Evolutionary conservation across 2,113 vertebrate genomes (phyloP).

Genomic region (Hippolais icterina): DNA sequence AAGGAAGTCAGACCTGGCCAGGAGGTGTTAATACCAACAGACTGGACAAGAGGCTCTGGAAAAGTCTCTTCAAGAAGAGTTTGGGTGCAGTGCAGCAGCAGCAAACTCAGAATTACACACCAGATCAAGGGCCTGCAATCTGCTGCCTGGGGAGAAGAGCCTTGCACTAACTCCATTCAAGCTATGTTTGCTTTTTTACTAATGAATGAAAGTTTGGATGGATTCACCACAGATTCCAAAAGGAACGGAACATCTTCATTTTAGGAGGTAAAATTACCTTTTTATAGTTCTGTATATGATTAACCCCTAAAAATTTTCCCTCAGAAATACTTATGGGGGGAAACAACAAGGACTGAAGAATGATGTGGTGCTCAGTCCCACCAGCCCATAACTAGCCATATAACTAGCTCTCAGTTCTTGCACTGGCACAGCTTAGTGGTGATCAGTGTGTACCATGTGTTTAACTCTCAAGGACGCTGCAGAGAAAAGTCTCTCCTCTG

Average conservation of each 20-base stretch:
- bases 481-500: background rate
- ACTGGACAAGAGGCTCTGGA: background rate
- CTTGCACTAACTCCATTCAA: background rate
- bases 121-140: background rate
- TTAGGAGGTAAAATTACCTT: background rate
- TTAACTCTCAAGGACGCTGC: fast-evolving
- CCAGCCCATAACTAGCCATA: fast-evolving
- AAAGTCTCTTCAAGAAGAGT: background rate
- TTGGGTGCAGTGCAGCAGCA: background rate
- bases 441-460: fast-evolving
- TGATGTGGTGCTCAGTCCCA: background rate
- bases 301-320: background rate
- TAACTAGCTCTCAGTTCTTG: background rate
- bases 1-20: background rate
- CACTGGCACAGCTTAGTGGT: background rate
- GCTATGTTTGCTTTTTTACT: background rate
- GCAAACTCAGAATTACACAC: background rate
- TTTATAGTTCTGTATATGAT: background rate
- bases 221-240: background rate
- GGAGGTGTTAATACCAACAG: background rate
- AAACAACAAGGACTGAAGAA: background rate
- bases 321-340: fast-evolving
- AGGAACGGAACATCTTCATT: background rate
- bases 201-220: background rate
- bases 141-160: background rate